A percentile compares a stretch with the other conserved stretches of the same genome.
These are phyloP conservation scores for Casuarius casuarius DNA, from an alignment of 2,113 vertebrate species.

Conservation along the genomic window DNA sequence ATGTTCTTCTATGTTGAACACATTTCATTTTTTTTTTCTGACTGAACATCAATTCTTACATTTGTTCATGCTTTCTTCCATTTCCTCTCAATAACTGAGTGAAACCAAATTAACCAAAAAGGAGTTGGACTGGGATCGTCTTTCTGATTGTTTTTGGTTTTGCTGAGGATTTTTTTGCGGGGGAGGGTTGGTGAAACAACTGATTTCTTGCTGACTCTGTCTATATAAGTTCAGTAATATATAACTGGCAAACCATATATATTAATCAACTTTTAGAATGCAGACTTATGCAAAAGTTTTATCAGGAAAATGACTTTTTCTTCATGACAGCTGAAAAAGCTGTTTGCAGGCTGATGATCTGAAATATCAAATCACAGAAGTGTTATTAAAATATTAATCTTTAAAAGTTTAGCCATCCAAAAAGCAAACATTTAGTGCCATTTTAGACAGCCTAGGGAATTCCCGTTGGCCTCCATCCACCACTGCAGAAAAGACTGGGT, in stretches of 20 bases:
- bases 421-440: not conserved
- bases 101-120: constrained; percentile 29
- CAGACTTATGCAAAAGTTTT: constrained; percentile 44
- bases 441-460: not conserved
- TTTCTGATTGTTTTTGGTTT: not conserved
- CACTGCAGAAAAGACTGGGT: not conserved
- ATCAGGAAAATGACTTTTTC: constrained; percentile 32
- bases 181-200: constrained; percentile 4
- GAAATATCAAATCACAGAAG: not conserved
- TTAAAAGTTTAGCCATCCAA: constrained; percentile 1
- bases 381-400: not conserved
- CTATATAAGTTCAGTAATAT: not conserved
- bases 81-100: not conserved
- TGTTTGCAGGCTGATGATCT: not conserved
- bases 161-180: not conserved
- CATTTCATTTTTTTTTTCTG: not conserved
- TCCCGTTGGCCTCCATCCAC: not conserved
- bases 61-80: not conserved
- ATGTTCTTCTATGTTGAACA: constrained; percentile 18
- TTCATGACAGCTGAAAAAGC: not conserved
- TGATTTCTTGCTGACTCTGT: constrained; percentile 36
- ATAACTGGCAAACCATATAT: not conserved
- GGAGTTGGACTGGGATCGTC: not conserved
- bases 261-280: not conserved
- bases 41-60: constrained; percentile 36